Evolutionary conservation across 2,888 invertebrate genomes (phyloP), one percentile per base, ranked within the genome.

Genomic region (Napeogenes sylphis): DNA sequence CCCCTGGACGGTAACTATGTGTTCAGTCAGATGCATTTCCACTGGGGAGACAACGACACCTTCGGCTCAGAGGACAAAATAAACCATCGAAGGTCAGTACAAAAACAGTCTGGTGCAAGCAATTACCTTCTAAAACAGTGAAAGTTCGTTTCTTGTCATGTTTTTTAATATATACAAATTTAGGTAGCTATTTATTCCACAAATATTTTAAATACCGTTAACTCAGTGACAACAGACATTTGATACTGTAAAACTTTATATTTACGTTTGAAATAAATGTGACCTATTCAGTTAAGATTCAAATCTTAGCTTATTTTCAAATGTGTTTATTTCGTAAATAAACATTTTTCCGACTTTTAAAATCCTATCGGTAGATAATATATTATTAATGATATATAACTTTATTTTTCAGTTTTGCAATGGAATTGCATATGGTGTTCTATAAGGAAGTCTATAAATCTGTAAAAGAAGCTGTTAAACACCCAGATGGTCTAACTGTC

Each of bases 11-110:
- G 91, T 0, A 87, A 88, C 64, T 95, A 94, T 77, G 85, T 92
- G 55, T 95, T 96, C 75, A 92, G 93, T 56, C 96, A 96, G 78
- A 91, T 96, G 75, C 96, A 96, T 80, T 96, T 96, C 80, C 96
- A 96, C 79, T 96, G 96, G 96, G 95, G 95, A 1, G 92, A 93
- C 75, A 94, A 95, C 70, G 94, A 95, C 74, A 92, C 93, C 4
- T 90, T 93, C 59, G 96, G 96, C n/a, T 95, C 96, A 6, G 96
- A 96, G 76, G 94, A 94, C 81, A 92, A 91, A 66, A 93, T 95
- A 57, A 94, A 95, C 75, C 93, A 94, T 65, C 86, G 91, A 74
- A 92, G 93, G 91, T 93, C 83, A 86, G 77, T 87, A 56, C 45
- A 4, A 8, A 10, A 38, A 38, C 8, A 38, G 5, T 38, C 12